phyloP scores from a whole-genome alignment of 2,888 invertebrate species.

The Agrochola circellaris region DNA sequence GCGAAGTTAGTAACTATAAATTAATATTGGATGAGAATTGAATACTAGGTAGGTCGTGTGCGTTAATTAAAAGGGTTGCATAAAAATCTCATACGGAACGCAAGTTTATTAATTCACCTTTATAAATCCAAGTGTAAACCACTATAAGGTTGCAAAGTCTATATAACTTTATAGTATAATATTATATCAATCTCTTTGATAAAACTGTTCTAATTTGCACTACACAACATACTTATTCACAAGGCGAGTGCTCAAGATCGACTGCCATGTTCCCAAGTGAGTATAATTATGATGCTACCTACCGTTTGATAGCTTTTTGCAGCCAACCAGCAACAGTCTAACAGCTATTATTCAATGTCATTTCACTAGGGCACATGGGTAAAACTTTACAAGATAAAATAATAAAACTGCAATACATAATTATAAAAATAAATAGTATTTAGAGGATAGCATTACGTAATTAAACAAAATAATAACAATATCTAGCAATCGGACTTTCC shows the following conservation, averaged over 20 bases:
- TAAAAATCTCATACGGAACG: not conserved
- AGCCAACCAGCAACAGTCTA: not conserved
- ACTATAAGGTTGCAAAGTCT: too few relatives aligned
- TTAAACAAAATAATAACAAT: too few relatives aligned
- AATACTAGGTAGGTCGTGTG: slow-evolving; percentile 6
- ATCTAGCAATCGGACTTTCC: too few relatives aligned
- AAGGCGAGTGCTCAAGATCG: not conserved
- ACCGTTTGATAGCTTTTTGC: not conserved
- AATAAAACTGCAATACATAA: not conserved
- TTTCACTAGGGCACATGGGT: not conserved
- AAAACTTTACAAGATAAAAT: not conserved
- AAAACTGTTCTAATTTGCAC: not conserved
- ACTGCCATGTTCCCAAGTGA: not conserved
- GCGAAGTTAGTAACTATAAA: slow-evolving; percentile 27
- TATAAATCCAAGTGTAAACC: not conserved
- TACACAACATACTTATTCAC: not conserved
- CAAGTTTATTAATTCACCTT: not conserved
- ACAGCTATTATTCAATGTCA: not conserved
- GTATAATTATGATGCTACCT: not conserved
- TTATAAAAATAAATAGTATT: not conserved
- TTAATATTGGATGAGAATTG: slow-evolving; percentile 19
- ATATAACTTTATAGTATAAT: too few relatives aligned
- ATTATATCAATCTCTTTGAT: too few relatives aligned
- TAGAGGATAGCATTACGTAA: too few relatives aligned
- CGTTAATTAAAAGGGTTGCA: not conserved